Conservation (phyloP, 2,113 vertebrate genomes). For the Microcebus griseorufus region DNA sequence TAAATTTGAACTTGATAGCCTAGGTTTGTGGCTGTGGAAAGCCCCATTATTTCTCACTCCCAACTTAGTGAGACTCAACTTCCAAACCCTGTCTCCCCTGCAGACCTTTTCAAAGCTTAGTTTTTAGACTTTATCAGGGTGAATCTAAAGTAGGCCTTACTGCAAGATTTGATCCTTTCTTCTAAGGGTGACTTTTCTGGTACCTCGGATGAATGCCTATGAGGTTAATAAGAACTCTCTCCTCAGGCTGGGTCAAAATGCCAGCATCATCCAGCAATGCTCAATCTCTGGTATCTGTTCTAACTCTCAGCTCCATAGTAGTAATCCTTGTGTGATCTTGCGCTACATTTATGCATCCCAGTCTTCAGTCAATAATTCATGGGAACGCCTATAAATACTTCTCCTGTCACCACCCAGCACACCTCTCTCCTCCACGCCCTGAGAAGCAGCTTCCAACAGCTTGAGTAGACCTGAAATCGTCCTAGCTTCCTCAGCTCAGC, state of each 20-base stretch:
- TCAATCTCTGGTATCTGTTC: background rate
- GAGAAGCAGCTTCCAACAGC: background rate
- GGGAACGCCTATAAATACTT: background rate
- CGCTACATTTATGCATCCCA: background rate
- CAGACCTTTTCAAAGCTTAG: background rate
- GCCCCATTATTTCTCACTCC: background rate
- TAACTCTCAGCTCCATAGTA: background rate
- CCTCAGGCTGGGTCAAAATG: background rate
- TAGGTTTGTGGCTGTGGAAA: background rate
- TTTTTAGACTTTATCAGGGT: background rate
- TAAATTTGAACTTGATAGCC: background rate
- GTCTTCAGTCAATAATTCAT: background rate
- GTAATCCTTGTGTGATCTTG: background rate
- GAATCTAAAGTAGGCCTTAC: background rate
- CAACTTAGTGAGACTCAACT: background rate
- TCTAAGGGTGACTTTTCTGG: background rate
- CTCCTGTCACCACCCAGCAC: background rate
- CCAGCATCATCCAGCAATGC: background rate
- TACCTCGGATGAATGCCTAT: background rate
- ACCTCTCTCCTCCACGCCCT: accelerated
- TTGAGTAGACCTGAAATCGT: background rate
- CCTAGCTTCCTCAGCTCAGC: background rate
- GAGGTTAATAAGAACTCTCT: background rate
- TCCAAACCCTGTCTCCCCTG: background rate
- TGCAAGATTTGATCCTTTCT: background rate